phyloP scores from a whole-genome alignment of 2,797 vertebrate genomes.

The Brachymystax lenok region DNA sequence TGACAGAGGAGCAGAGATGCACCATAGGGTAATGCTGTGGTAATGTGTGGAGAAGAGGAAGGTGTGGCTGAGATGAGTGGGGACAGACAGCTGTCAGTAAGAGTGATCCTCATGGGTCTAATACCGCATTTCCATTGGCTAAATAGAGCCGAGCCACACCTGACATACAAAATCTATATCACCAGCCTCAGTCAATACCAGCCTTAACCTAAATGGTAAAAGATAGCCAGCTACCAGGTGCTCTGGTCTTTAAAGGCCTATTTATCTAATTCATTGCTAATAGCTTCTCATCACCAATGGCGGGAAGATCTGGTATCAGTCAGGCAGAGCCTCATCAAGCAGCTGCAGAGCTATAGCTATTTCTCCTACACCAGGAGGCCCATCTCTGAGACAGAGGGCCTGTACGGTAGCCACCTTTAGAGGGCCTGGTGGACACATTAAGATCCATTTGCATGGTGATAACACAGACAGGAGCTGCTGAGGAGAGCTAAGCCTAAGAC shows the following conservation, averaged over 20 bases:
- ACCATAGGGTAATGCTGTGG: background rate
- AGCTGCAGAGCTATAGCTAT: background rate
- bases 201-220: background rate
- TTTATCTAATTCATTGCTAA: background rate
- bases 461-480: slow-evolving; percentile 58
- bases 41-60: background rate
- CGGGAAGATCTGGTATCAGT: background rate
- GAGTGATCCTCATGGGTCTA: background rate
- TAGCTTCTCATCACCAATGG: background rate
- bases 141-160: background rate
- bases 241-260: background rate
- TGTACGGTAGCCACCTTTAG: slow-evolving; percentile 75
- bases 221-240: background rate
- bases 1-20: background rate
- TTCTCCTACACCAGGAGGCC: slow-evolving; percentile 53
- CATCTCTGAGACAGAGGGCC: slow-evolving; percentile 63
- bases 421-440: slow-evolving; percentile 80
- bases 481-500: slow-evolving; percentile 65
- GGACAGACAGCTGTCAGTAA: background rate
- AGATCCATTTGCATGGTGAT: slow-evolving; percentile 78
- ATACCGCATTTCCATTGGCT: background rate
- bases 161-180: background rate
- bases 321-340: background rate
- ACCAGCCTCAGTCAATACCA: background rate
- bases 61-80: background rate